Conservation (phyloP, 2,797 vertebrate species). For the Microctenopoma lineatum region DNA sequence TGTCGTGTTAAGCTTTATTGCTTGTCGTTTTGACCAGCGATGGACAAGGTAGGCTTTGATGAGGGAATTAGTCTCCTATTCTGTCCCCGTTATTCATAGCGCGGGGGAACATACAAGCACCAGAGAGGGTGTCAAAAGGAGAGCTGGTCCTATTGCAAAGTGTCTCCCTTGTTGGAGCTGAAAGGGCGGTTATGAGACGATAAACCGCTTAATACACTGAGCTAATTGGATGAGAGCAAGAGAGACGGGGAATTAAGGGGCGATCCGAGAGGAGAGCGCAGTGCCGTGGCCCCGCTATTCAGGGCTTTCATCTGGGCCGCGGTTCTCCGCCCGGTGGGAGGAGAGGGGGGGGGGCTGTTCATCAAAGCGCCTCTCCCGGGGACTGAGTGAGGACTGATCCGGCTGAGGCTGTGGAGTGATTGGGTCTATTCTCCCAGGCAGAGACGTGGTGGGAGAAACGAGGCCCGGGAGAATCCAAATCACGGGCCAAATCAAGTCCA, state of each 20-base stretch:
- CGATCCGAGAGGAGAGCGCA: conserved; percentile 91
- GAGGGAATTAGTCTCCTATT: conserved; percentile 99
- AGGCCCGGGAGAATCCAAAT: conserved; percentile 80
- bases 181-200: conserved; percentile 99
- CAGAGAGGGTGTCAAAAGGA: conserved; percentile 99
- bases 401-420: conserved; percentile 77
- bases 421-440: conserved; percentile 79
- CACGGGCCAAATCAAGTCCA: conserved; percentile 74
- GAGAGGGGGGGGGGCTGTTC: conserved; percentile 81
- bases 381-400: conserved; percentile 79
- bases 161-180: conserved; percentile 99
- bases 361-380: conserved; percentile 86
- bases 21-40: conserved; percentile 99
- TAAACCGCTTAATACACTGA: conserved; percentile 99
- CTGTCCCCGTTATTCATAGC: conserved; percentile 99
- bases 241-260: conserved; percentile 99
- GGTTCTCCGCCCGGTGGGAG: conserved; percentile 76
- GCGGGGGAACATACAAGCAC: conserved; percentile 98
- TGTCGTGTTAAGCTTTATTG: conserved; percentile 99
- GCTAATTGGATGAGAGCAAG: conserved; percentile 99
- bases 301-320: conserved; percentile 86
- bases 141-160: conserved; percentile 99
- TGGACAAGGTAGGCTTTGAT: conserved; percentile 99
- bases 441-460: conserved; percentile 72
- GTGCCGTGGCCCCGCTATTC: conserved; percentile 93